Conservation (phyloP, 64 coral and sea anemone genomes). For the Orbicella faveolata region DNA sequence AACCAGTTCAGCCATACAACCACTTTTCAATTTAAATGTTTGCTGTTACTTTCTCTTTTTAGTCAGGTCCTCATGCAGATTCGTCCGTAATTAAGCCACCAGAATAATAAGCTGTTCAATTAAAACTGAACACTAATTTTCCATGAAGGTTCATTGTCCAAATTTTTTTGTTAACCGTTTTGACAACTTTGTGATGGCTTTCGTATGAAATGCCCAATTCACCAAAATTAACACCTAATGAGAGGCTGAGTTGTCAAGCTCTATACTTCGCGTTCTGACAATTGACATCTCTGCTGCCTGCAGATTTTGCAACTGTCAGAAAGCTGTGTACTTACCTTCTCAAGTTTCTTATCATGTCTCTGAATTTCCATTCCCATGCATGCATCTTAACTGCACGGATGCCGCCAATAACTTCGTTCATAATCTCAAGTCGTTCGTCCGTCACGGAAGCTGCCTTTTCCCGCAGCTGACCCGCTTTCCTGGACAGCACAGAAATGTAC, state of each 20-base stretch:
- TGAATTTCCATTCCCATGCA: conserved; percentile 51
- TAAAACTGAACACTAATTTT: no score
- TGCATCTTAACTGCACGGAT: conserved; percentile 46
- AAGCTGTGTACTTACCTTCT: conserved; percentile 10
- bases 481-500: conserved; percentile 29
- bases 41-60: no score
- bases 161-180: no score
- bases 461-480: conserved; percentile 10
- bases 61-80: no score
- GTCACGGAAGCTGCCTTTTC: conserved; percentile 25
- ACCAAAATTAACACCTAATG: no score
- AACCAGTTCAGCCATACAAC: no score
- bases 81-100: no score
- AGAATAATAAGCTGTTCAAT: no score
- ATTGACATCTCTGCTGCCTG: neutral
- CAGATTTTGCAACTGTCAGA: neutral
- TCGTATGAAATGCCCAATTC: no score
- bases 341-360: neutral
- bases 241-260: neutral
- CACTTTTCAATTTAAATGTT: no score
- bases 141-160: no score
- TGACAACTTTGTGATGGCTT: no score
- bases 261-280: neutral
- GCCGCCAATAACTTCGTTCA: conserved; percentile 47
- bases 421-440: conserved; percentile 43